These are phyloP conservation scores for Pseudopleuronectes americanus DNA, from an alignment of 2,797 vertebrate species.

Conservation along the genomic window DNA sequence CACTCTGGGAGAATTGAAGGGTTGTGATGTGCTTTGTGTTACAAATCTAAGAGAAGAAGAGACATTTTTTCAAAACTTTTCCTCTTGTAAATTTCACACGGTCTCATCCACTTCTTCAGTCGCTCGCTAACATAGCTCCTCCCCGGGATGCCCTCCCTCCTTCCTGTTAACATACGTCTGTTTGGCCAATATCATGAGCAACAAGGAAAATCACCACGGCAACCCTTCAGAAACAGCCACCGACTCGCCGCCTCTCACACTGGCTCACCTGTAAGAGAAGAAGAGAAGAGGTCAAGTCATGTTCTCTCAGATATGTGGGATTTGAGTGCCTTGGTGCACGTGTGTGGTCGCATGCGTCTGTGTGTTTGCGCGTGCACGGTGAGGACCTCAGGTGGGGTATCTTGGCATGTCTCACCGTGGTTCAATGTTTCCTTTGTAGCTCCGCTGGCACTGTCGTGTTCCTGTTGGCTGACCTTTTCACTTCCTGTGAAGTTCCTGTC, in stretches of 20 bases:
- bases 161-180: slow-evolving; percentile 70
- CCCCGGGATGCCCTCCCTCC: slow-evolving; percentile 22
- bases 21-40: slow-evolving; percentile 33
- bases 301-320: slow-evolving; percentile 57
- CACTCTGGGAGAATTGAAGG: neutral
- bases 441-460: slow-evolving; percentile 62
- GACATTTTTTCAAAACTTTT: slow-evolving; percentile 2
- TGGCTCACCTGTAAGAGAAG: slow-evolving; percentile 31
- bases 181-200: slow-evolving; percentile 61
- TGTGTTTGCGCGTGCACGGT: slow-evolving; percentile 41
- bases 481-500: slow-evolving; percentile 72
- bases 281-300: slow-evolving; percentile 53
- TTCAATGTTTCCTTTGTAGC: slow-evolving; percentile 75
- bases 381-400: slow-evolving; percentile 48
- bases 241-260: slow-evolving; percentile 24
- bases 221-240: slow-evolving; percentile 52
- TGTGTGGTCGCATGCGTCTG: slow-evolving; percentile 25
- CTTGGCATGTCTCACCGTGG: slow-evolving; percentile 76
- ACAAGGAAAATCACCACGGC: slow-evolving; percentile 65
- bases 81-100: slow-evolving; percentile 37
- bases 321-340: slow-evolving; percentile 28
- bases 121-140: slow-evolving; percentile 11
- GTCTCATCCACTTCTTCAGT: slow-evolving; percentile 38
- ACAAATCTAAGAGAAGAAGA: slow-evolving; percentile 22
- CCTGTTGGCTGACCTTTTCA: slow-evolving; percentile 76